Evolutionary conservation across 2,888 invertebrate species (phyloP), one percentile per base, ranked within the genome.

Genomic region (Sesia apiformis): DNA sequence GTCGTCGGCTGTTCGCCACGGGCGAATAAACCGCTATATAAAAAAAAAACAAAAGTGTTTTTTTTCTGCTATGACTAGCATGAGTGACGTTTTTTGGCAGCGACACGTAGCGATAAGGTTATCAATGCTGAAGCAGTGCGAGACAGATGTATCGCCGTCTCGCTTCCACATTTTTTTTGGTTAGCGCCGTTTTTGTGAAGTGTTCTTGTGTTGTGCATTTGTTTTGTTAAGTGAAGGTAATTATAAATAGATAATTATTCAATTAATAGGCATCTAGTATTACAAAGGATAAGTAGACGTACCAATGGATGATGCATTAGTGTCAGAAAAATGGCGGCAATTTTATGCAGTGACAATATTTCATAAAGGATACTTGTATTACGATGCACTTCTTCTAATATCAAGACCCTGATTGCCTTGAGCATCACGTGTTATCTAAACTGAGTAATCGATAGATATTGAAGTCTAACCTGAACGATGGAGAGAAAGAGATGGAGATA

Each of bases 1-100:
- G 70, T 65, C 70, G 81, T 73, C 82, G 84, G 74, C 69, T 74
- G 66, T 56, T 63, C 52, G 52, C 52, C 5, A 61, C 67, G 63
- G 58, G 56, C 60, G 62, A 69, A 60, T 63, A 67, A 66, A 60
- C 23, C 60, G 61, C 53, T 55, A 50, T 38, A 38, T 53, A 52
- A 58, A 60, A 70, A 70, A 77, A 76, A 73, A 39, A 5, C 5
- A 38, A 6, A 0, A 0, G 39, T 5, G 38, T 50, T 49, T 38
- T 6, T 63, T 61, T 58, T 63, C 60, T 65, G 64, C 56, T 61
- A 64, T 65, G 64, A 64, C 58, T 62, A 60, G 61, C 67, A 61
- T 58, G 58, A 54, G 58, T 59, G 52, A 58, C 55, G 57, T 65
- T 66, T 65, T 64, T 64, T 56, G 55, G 57, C 51, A 40, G 40